Evolutionary conservation across 2,113 vertebrate species (phyloP).

Genomic region (Varanus salvator): DNA sequence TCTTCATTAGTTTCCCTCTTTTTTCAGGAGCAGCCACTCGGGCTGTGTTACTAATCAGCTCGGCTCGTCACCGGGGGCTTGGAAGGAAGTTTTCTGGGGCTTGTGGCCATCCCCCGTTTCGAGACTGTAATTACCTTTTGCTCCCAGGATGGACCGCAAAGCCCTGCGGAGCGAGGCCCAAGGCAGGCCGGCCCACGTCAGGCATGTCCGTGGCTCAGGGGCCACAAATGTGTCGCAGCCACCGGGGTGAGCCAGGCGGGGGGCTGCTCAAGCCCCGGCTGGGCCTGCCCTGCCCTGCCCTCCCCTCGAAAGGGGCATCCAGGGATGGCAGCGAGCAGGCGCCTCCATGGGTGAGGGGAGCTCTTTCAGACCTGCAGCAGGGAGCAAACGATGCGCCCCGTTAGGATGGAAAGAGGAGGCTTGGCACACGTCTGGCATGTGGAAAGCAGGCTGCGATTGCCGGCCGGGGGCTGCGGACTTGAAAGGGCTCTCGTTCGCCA

Average conservation of each 20-base stretch:
- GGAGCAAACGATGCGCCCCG: no score
- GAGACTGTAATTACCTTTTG: neutral
- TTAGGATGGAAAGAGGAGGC: no score
- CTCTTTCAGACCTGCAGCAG: no score
- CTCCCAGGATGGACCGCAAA: neutral
- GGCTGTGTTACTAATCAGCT: neutral
- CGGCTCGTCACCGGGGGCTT: neutral
- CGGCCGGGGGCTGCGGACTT: no score
- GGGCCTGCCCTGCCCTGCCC: no score
- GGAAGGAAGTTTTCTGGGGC: neutral
- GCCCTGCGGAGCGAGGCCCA: neutral
- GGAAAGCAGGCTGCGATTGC: no score
- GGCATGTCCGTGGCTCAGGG: neutral
- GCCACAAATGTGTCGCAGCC: neutral
- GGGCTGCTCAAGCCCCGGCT: no score
- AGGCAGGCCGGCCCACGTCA: neutral
- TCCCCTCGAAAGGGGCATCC: no score
- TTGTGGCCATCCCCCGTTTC: neutral
- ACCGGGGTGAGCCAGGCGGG: neutral
- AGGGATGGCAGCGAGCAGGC: no score
- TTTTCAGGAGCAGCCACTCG: neutral
- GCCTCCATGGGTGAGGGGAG: no score
- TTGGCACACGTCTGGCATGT: no score
- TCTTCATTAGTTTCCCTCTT: conserved; percentile 56
- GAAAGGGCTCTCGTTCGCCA: no score